Evolutionary conservation across 92 coral and sea anemone species (phyloP).

Genomic region (Siderastrea radians): DNA sequence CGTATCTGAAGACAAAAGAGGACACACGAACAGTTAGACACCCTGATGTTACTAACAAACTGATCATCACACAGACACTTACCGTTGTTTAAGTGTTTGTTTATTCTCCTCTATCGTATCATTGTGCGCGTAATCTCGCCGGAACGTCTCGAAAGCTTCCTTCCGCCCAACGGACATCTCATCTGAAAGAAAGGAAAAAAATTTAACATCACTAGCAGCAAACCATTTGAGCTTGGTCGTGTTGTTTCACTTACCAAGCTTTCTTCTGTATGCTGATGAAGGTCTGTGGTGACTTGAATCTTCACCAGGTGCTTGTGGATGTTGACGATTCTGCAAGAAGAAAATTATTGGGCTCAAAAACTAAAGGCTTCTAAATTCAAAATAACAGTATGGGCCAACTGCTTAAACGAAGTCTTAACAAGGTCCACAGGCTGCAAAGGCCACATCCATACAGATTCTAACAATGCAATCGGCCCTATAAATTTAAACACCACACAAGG

Average conservation of each 20-base stretch:
- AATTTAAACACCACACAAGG: too few relatives aligned
- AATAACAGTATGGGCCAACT: too few relatives aligned
- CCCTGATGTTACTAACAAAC: neutral
- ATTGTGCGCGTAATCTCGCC: constrained; percentile 91
- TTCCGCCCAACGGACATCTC: constrained; percentile 98
- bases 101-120: constrained; percentile 92
- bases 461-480: too few relatives aligned
- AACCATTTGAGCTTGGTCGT: neutral
- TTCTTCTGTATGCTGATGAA: constrained; percentile 80
- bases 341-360: neutral
- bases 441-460: too few relatives aligned
- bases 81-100: constrained; percentile 88
- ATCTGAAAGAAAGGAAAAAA: constrained; percentile 56
- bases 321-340: constrained; percentile 58
- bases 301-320: constrained; percentile 60
- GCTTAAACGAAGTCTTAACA: too few relatives aligned
- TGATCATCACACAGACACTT: neutral
- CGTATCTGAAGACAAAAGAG: constrained; percentile 71
- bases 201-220: neutral
- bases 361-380: too few relatives aligned
- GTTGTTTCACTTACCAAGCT: constrained; percentile 69
- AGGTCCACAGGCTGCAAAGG: too few relatives aligned
- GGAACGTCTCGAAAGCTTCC: constrained; percentile 95
- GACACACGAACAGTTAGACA: neutral
- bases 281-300: constrained; percentile 53